Conservation (phyloP, 1,140 invertebrate species). For the Limonius californicus region DNA sequence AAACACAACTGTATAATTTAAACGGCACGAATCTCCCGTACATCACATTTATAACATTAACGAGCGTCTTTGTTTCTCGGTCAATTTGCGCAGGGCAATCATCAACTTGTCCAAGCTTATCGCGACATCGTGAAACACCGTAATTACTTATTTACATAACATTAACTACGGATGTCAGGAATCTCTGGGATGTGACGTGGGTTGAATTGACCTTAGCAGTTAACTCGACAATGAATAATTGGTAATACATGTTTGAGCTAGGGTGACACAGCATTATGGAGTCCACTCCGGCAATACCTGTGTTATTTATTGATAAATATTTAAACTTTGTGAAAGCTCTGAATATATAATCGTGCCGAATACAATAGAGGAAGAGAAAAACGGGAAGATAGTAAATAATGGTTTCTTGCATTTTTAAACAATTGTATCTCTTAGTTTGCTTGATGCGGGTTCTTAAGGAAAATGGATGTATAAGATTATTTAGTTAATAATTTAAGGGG, state of each 20-base stretch:
- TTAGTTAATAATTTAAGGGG: no score
- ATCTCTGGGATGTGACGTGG: constrained; percentile 1
- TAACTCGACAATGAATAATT: constrained; percentile 1
- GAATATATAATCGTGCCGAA: no score
- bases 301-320: no score
- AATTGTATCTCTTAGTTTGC: no score
- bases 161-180: not conserved
- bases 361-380: no score
- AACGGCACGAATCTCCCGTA: no score
- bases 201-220: not conserved
- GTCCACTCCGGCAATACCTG: not conserved
- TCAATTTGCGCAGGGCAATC: not conserved
- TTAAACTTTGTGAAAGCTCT: no score
- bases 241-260: not conserved
- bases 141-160: constrained; percentile 1
- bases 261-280: not conserved
- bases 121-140: not conserved
- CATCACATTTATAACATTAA: not conserved
- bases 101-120: not conserved
- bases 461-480: no score
- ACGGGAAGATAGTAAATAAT: no score
- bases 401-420: no score
- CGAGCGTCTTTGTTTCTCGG: not conserved
- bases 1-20: no score
- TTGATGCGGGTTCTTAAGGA: no score